phyloP scores from a whole-genome alignment of 2,113 vertebrate species.

The Spea bombifrons region DNA sequence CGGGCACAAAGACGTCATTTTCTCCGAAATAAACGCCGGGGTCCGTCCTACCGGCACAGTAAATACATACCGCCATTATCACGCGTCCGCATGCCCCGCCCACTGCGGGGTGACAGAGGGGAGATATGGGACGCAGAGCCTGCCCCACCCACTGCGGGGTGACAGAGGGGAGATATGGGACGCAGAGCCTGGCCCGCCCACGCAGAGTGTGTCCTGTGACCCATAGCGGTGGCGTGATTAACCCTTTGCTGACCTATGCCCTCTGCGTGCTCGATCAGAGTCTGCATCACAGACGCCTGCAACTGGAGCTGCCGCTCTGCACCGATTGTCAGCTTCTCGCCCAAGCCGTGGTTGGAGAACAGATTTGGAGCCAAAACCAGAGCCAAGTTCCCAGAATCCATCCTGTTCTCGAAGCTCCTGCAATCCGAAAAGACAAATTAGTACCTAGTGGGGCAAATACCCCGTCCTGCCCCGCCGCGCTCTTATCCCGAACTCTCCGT shows the following conservation, averaged over 20 bases:
- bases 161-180: not conserved
- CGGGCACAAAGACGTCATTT: not conserved
- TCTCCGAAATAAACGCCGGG: slow-evolving; percentile 10
- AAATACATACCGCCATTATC: not conserved
- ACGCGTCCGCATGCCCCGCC: not conserved
- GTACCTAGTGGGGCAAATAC: too few relatives aligned
- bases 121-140: not conserved
- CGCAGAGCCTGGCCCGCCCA: too few relatives aligned
- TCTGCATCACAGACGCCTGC: slow-evolving; percentile 52
- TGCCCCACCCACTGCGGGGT: not conserved
- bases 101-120: not conserved
- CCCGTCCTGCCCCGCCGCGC: too few relatives aligned
- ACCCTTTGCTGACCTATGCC: slow-evolving; percentile 54
- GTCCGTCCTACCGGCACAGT: slow-evolving; percentile 18
- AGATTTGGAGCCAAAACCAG: slow-evolving; percentile 63
- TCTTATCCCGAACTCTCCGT: too few relatives aligned
- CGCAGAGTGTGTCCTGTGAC: too few relatives aligned
- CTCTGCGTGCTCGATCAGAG: slow-evolving; percentile 54
- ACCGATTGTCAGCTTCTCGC: slow-evolving; percentile 46
- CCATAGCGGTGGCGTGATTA: too few relatives aligned
- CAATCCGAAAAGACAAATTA: not conserved
- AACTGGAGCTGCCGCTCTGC: slow-evolving; percentile 54
- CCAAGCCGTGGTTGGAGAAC: slow-evolving; percentile 47
- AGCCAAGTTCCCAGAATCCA: slow-evolving; percentile 59
- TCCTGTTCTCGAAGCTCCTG: slow-evolving; percentile 61